Evolutionary conservation across 2,797 vertebrate species (phyloP).

Genomic region (Choloepus didactylus): DNA sequence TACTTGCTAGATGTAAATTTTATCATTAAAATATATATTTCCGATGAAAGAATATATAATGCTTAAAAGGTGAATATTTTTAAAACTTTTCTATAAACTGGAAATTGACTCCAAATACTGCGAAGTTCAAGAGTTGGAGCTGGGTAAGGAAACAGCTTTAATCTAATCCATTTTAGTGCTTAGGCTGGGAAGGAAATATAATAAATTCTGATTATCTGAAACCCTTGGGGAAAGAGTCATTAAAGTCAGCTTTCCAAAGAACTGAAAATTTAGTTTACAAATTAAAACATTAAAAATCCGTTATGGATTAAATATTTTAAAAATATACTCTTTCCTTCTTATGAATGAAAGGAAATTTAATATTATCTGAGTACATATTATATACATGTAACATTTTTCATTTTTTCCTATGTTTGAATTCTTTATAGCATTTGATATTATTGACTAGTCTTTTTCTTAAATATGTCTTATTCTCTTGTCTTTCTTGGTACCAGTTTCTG

Average conservation of each 20-base stretch:
- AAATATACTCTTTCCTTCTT: background rate
- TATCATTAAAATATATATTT: slow-evolving; percentile 24
- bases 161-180: slow-evolving; percentile 8
- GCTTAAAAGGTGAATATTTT: background rate
- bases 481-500: slow-evolving; percentile 7
- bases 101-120: slow-evolving; percentile 28
- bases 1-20: background rate
- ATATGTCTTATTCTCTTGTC: background rate
- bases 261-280: slow-evolving; percentile 18
- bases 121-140: background rate
- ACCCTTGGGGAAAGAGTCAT: slow-evolving; percentile 27
- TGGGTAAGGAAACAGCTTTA: background rate
- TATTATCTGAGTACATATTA: background rate
- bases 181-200: slow-evolving; percentile 2
- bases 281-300: slow-evolving; percentile 31
- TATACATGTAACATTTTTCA: background rate
- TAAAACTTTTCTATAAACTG: slow-evolving; percentile 12
- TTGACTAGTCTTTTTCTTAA: background rate
- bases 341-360: slow-evolving; percentile 28
- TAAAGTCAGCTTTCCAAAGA: slow-evolving; percentile 22
- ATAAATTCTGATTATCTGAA: background rate
- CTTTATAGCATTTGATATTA: background rate
- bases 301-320: slow-evolving; percentile 8
- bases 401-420: slow-evolving; percentile 1
- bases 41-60: slow-evolving; percentile 34